Conservation (phyloP, 1,140 invertebrate genomes). For the Neotoxoptera formosana region DNA sequence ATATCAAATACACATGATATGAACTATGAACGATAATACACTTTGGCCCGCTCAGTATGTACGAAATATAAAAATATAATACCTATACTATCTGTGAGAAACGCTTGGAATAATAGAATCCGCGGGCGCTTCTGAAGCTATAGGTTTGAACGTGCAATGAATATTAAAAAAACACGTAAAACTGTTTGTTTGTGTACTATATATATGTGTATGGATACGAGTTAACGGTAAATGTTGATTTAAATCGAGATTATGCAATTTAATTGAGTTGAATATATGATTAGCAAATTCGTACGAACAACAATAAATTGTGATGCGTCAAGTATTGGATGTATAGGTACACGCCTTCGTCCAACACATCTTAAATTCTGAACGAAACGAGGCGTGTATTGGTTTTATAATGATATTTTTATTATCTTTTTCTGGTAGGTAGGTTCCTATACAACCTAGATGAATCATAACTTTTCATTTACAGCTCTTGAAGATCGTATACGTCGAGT, state of each 20-base stretch:
- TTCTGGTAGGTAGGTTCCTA: not conserved
- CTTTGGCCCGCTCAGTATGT: not conserved
- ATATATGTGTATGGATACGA: not conserved
- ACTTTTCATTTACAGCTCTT: not conserved
- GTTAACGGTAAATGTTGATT: constrained; percentile 36
- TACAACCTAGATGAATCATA: not conserved
- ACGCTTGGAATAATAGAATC: not conserved
- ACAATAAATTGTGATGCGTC: not conserved
- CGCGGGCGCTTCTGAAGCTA: not conserved
- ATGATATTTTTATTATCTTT: not conserved
- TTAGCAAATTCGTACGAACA: not conserved
- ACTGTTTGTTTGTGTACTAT: not conserved
- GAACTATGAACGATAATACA: not conserved
- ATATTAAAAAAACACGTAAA: constrained; percentile 23
- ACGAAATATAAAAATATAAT: not conserved
- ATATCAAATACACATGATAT: not conserved
- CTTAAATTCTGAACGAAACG: not conserved
- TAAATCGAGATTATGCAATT: constrained; percentile 28
- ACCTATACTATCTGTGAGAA: not conserved
- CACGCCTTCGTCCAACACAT: not conserved
- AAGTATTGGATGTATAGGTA: not conserved
- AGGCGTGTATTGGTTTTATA: not conserved
- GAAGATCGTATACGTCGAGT: not conserved
- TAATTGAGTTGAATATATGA: constrained; percentile 29
- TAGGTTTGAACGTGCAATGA: not conserved